Evolutionary conservation across 2,888 invertebrate genomes (phyloP).

Genomic region (Parascotia fuliginaria): DNA sequence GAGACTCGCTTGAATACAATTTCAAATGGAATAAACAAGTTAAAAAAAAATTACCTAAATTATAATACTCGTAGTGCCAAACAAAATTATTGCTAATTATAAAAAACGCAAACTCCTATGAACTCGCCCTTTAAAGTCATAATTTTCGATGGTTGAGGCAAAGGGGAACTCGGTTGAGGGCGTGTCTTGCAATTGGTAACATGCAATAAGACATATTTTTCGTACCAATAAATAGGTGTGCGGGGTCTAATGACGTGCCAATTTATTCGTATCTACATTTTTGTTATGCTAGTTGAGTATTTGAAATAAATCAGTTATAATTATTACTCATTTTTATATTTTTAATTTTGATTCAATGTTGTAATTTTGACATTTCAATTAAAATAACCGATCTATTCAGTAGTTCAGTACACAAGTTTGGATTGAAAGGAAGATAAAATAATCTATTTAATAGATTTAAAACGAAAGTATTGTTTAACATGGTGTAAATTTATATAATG

Average conservation of each 20-base stretch:
- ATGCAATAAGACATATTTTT: conserved; percentile 70
- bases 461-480: no score
- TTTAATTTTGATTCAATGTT: no score
- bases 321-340: background rate
- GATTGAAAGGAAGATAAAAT: no score
- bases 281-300: conserved; percentile 25
- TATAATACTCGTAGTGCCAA: background rate
- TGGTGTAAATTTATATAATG: no score
- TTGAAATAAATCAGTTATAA: conserved; percentile 16
- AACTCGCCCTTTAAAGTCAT: conserved; percentile 57
- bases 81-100: background rate
- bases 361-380: no score
- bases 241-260: conserved; percentile 54
- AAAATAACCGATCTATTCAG: no score
- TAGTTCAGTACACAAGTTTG: no score
- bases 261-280: conserved; percentile 41
- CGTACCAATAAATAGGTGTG: conserved; percentile 58
- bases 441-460: no score
- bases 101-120: conserved; percentile 10
- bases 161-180: conserved; percentile 63
- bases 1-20: no score
- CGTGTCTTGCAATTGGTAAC: conserved; percentile 64
- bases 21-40: background rate
- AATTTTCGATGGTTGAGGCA: conserved; percentile 66
- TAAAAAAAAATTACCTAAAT: background rate